Evolutionary conservation across 2,888 invertebrate species (phyloP).

Genomic region (Drosophila picticornis): DNA sequence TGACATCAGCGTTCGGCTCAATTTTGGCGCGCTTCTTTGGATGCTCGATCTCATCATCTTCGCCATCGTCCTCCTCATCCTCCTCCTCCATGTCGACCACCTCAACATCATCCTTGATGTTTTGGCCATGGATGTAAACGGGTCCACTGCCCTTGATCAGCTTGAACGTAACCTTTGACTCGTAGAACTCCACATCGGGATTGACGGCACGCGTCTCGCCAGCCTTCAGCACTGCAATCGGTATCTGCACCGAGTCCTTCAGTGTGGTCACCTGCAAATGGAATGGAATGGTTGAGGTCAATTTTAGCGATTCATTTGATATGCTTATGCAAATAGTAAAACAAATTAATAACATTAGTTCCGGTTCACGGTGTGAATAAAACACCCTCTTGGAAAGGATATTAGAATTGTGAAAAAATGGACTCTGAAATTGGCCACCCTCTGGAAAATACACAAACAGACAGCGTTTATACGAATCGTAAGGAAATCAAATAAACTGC

Average conservation of each 20-base stretch:
- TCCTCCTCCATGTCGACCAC: conserved; percentile 93
- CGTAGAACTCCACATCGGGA: conserved; percentile 93
- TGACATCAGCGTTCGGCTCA: conserved; percentile 90
- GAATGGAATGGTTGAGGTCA: neutral
- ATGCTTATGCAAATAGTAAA: neutral
- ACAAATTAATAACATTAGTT: neutral
- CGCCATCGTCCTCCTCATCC: conserved; percentile 89
- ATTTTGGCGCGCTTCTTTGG: conserved; percentile 92
- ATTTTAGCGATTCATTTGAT: neutral
- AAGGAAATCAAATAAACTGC: neutral
- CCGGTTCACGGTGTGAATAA: neutral
- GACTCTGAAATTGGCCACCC: neutral
- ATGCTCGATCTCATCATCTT: conserved; percentile 90
- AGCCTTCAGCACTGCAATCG: conserved; percentile 92
- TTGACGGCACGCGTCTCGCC: conserved; percentile 91
- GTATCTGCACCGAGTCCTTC: conserved; percentile 91
- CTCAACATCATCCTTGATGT: conserved; percentile 93
- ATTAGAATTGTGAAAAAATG: neutral
- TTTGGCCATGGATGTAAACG: conserved; percentile 94
- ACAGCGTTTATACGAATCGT: neutral
- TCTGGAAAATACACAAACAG: neutral
- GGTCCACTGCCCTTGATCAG: conserved; percentile 92
- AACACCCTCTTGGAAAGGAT: neutral
- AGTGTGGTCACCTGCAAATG: conserved; percentile 82
- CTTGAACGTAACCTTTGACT: conserved; percentile 94